Percentiles rank a stretch among this genome's conserved stretches.
Conservation (phyloP, 2,113 vertebrate genomes). For the Anguilla japonica region DNA sequence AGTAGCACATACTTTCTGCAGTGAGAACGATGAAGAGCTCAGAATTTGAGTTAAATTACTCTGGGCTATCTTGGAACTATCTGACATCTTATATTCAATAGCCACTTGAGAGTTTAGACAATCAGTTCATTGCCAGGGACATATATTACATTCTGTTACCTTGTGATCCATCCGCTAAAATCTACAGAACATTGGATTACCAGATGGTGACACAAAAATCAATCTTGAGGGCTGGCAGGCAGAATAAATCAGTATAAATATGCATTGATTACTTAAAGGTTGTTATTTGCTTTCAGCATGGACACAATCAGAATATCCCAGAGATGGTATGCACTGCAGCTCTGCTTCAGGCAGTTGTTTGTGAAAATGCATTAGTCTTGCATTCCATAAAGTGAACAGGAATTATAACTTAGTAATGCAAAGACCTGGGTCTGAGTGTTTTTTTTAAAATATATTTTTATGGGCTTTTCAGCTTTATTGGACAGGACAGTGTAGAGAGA, state of each 20-base stretch:
- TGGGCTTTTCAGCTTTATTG: too few relatives aligned
- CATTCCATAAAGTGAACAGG: background rate
- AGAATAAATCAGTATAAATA: conserved; percentile 10
- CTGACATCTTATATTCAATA: background rate
- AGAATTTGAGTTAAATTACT: background rate
- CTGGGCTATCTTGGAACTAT: background rate
- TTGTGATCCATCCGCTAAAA: background rate
- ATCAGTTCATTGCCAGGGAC: background rate
- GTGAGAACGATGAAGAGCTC: background rate
- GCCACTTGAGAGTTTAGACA: background rate
- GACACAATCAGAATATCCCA: background rate
- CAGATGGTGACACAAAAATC: background rate
- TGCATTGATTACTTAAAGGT: background rate
- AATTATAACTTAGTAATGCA: background rate
- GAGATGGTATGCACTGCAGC: background rate
- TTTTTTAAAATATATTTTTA: too few relatives aligned
- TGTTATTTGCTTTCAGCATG: conserved; percentile 6
- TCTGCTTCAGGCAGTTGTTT: background rate
- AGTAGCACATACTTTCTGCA: background rate
- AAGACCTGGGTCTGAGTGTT: background rate
- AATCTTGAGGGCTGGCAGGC: background rate
- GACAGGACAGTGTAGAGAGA: too few relatives aligned
- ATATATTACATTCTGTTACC: background rate
- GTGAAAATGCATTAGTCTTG: background rate
- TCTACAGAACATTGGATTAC: background rate